phyloP scores from a whole-genome alignment of 2,113 vertebrate genomes.

The Nycticorax nycticorax region DNA sequence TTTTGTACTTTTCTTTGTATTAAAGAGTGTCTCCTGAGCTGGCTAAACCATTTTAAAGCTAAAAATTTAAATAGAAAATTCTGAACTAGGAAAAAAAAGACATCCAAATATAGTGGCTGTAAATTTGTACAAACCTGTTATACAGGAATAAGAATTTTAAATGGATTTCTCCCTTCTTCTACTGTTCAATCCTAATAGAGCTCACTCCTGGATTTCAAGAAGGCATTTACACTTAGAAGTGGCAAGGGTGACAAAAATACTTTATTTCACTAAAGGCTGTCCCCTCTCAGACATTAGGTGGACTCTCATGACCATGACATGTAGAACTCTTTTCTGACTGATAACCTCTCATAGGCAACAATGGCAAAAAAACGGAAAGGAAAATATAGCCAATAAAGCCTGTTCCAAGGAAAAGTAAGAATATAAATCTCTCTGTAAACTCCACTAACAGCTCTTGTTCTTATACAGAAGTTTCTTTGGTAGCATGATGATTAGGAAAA shows the following conservation, averaged over 20 bases:
- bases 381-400: background rate
- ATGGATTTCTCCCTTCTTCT: background rate
- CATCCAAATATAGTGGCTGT: background rate
- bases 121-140: background rate
- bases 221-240: background rate
- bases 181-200: background rate
- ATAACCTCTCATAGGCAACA: background rate
- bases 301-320: background rate
- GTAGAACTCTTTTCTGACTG: background rate
- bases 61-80: constrained; percentile 33
- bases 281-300: background rate
- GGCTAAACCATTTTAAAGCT: background rate
- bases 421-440: background rate
- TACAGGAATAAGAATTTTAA: background rate
- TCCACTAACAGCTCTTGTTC: background rate
- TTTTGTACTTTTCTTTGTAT: constrained; percentile 38
- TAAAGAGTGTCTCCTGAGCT: constrained; percentile 1
- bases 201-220: background rate
- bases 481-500: background rate
- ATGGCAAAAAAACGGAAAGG: background rate
- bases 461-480: background rate
- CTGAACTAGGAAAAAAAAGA: background rate
- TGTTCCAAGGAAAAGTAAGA: background rate
- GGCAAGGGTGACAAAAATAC: background rate
- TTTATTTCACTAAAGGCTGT: background rate